Base-by-base conservation (phyloP, 1,140 invertebrate genomes). In the Galleria mellonella region DNA sequence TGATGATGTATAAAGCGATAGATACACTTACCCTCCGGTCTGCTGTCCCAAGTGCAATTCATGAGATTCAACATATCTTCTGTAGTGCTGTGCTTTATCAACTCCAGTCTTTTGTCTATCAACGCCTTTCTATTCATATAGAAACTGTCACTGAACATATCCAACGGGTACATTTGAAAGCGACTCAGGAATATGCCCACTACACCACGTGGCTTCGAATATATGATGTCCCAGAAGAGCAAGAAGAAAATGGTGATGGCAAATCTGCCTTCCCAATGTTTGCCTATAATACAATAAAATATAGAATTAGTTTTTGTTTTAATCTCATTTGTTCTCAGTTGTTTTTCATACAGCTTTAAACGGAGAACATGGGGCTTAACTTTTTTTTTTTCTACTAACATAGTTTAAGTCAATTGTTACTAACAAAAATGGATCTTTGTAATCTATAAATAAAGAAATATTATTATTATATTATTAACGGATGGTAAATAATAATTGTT, bases 191-290 rank as follows among this genome's bases (percentile, higher is more conserved):
- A 95, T 4, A 89, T 84, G 62, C 94, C 93, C 0, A 37, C 36
- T 0, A 68, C 59, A 5, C 51, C 61, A 0, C 43, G 55, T 7
- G 90, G 84, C 31, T 91, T 70, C 1, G 81, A 71, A 66, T 93
- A 95, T 28, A 96, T 88, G 8, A 93, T 89, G 40, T 95, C 91
- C 93, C 93, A 95, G 71, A 94, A 94, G 1, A 93, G 74, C 0
- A 93, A 61, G n/a, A 76, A 81, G 71, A 93, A 93, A 39, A 95
- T 64, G 1, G 88, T 89, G 28, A 83, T 79, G 2, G 92, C 87
- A 2, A 93, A 88, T 1, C 87, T 76, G 4, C 92, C 92, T 72
- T 96, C 94, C 51, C 90, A 92, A 72, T 95, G 94, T 9, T 56
- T 68, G 10, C 83, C 85, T 87, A 50, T 4, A 73, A 68, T 38